Evolutionary conservation across 2,113 vertebrate genomes (phyloP), one percentile per base, ranked within the genome.

Genomic region (Falcunculus frontatus): DNA sequence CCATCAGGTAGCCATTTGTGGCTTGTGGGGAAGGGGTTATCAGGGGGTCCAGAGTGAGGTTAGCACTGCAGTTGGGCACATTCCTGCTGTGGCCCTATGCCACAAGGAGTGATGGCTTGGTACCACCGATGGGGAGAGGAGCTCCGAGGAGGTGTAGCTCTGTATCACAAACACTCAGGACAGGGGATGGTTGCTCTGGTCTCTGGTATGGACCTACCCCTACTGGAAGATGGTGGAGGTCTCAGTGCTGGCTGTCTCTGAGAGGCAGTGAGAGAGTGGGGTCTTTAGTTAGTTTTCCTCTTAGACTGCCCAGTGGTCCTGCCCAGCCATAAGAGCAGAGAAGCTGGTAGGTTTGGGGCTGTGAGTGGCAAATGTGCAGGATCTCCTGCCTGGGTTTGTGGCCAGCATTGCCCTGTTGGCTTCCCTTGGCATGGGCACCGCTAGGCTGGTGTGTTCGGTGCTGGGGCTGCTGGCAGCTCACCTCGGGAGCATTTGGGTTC

Each of bases 151-250:
- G 22, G 14, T 32, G 27, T 7, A 35, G 72, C 53, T 74, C 46
- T 30, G 0, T 12, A 5, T 55, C 18, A 20, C 42, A 30, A 5
- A 37, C 56, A 13, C 32, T 27, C 0, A 0, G 63, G 50, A 30
- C 11, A 6, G 62, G 13, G 10, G 7, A 1, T 7, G 41, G 7
- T 47, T 16, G n/a, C 75, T 79, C 44, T 26, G 30, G 33, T 55
- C 52, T 52, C 73, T 35, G 65, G 21, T 25, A 4, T 0, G 7
- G 77, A 57, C 17, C 33, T 69, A 49, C 29, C 32, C 35, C 20
- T 70, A 49, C 63, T 76, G 81, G 29, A n/a, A 20, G 42, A 7
- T 17, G 1, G 4, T 19, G 52, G 59, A 21, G 68, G 13, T 55
- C 50, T 59, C 3, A 0, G 1, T 29, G 26, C 25, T 60, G 57